Evolutionary conservation across 2,113 vertebrate species (phyloP).

Genomic region (Callipepla squamata): DNA sequence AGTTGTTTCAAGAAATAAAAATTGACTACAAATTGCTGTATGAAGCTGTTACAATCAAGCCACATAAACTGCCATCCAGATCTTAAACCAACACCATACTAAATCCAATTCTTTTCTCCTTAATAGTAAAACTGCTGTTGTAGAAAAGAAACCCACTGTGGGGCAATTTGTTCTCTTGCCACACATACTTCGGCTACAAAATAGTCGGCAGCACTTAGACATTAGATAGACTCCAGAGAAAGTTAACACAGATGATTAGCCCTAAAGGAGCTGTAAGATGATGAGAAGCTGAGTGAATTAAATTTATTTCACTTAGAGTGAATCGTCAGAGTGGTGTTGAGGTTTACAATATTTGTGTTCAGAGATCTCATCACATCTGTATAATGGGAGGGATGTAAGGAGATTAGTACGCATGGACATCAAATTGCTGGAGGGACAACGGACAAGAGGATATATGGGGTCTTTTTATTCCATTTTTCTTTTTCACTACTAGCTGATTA

Average conservation of each 20-base stretch:
- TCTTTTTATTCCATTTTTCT: slow-evolving; percentile 35
- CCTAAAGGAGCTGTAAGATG: slow-evolving; percentile 69
- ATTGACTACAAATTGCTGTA: not conserved
- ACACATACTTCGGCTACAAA: slow-evolving; percentile 38
- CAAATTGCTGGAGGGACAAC: not conserved
- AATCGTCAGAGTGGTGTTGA: slow-evolving; percentile 33
- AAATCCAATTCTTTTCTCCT: not conserved
- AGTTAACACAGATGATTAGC: slow-evolving; percentile 66
- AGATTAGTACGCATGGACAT: not conserved
- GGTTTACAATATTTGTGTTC: slow-evolving; percentile 60
- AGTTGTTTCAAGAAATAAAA: not conserved
- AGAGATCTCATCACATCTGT: slow-evolving; percentile 20
- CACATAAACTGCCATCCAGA: not conserved
- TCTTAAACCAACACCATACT: slow-evolving; percentile 5
- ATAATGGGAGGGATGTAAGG: not conserved
- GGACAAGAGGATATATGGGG: not conserved
- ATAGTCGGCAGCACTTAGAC: slow-evolving; percentile 25
- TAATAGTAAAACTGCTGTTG: slow-evolving; percentile 58
- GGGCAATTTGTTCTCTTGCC: slow-evolving; percentile 52
- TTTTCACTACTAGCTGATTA: slow-evolving; percentile 43
- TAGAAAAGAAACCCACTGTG: slow-evolving; percentile 54
- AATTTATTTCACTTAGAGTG: slow-evolving; percentile 62
- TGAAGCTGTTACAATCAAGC: not conserved
- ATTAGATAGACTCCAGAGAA: slow-evolving; percentile 68
- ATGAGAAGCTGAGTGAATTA: slow-evolving; percentile 69